phyloP scores from a whole-genome alignment of 2,113 vertebrate species.

The Actenoides lindsayi region DNA sequence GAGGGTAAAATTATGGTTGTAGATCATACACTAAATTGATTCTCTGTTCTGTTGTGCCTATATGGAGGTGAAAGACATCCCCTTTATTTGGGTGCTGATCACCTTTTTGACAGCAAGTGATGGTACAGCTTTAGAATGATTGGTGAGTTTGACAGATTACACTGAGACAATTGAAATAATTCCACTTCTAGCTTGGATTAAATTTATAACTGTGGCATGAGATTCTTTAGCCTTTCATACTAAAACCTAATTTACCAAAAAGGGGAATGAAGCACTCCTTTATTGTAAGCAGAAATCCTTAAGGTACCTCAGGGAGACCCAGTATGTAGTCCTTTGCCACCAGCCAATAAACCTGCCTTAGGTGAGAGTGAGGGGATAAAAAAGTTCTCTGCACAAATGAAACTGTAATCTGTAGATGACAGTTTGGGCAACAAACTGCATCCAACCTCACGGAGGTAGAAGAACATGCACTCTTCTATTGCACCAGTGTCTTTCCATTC shows the following conservation, averaged over 20 bases:
- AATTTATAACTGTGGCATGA: neutral
- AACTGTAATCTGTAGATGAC: neutral
- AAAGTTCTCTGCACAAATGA: neutral
- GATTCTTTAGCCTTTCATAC: neutral
- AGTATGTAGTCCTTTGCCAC: neutral
- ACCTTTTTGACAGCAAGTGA: neutral
- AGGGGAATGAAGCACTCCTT: neutral
- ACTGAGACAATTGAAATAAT: neutral
- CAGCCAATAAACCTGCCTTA: neutral
- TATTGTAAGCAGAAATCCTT: neutral
- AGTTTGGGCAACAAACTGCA: neutral
- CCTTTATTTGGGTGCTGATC: neutral
- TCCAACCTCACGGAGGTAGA: neutral
- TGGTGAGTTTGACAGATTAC: neutral
- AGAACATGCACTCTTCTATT: neutral
- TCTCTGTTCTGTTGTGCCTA: neutral
- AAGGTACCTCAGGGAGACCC: neutral
- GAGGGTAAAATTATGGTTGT: neutral
- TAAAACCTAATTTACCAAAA: neutral
- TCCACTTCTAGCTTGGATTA: neutral
- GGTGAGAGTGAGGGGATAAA: neutral
- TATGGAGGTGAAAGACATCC: neutral
- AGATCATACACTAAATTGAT: neutral
- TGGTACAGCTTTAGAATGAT: accelerated
- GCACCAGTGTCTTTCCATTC: neutral